phyloP scores from a whole-genome alignment of 2,888 invertebrate genomes.

The Ichneumon xanthorius region DNA sequence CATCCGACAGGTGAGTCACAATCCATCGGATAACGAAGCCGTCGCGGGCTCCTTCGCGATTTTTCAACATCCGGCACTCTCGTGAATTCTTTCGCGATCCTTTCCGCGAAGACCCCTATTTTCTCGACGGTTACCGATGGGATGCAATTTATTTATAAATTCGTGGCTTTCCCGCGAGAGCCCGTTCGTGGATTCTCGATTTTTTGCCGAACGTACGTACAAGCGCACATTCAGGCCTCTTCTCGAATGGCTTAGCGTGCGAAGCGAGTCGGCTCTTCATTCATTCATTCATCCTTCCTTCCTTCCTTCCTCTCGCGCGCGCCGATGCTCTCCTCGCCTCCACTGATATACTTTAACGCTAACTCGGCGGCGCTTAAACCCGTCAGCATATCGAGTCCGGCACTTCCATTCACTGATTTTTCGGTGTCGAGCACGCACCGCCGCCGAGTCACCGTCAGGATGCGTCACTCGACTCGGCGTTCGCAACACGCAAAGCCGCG shows the following conservation, averaged over 20 bases:
- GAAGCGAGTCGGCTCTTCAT: slow-evolving; percentile 56
- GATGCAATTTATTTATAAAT: not conserved
- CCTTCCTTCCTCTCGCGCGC: slow-evolving; percentile 45
- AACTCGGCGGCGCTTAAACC: slow-evolving; percentile 4
- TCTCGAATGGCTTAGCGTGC: slow-evolving; percentile 50
- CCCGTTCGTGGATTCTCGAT: slow-evolving; percentile 13
- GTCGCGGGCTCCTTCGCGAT: not conserved
- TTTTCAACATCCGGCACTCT: slow-evolving; percentile 11
- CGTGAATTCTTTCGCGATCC: not conserved
- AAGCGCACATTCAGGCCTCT: not conserved
- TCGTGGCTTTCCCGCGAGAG: not conserved
- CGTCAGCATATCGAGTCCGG: not conserved
- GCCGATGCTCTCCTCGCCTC: slow-evolving; percentile 34
- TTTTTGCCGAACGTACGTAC: slow-evolving; percentile 32
- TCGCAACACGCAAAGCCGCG: slow-evolving; percentile 43
- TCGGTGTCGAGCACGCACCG: slow-evolving; percentile 20
- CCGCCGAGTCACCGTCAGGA: slow-evolving; percentile 50
- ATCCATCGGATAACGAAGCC: not conserved
- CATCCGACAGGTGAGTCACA: not conserved
- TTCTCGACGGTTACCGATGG: not conserved
- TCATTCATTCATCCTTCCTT: slow-evolving; percentile 14
- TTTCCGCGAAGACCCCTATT: not conserved
- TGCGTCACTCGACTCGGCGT: slow-evolving; percentile 57
- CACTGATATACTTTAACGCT: slow-evolving; percentile 38
- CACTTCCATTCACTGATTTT: slow-evolving; percentile 64